Conservation (phyloP, 2,113 vertebrate species). For the Calyptomena viridis region DNA sequence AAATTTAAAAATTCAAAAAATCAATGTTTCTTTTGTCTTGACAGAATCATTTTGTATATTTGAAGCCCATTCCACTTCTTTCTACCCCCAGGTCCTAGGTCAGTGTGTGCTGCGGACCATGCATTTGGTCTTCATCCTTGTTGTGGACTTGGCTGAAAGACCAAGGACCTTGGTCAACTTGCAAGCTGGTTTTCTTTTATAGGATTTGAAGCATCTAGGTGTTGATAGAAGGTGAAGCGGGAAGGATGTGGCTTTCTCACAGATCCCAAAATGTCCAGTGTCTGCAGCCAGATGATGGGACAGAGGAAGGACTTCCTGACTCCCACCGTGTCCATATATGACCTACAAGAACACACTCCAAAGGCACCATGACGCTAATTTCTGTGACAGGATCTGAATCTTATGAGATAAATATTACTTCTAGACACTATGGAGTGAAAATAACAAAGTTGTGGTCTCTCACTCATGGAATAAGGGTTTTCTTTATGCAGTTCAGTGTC, state of each 20-base stretch:
- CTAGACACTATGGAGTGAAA: not conserved
- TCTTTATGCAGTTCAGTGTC: not conserved
- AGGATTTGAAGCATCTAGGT: not conserved
- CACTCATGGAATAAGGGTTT: not conserved
- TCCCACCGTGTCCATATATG: not conserved
- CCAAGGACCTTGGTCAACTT: not conserved
- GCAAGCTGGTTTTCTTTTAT: not conserved
- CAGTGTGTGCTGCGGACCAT: accelerated
- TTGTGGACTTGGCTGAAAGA: not conserved
- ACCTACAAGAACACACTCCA: not conserved
- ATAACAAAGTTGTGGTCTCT: not conserved
- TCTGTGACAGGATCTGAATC: not conserved
- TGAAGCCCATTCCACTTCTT: not conserved
- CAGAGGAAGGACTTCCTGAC: not conserved
- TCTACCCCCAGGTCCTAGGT: accelerated
- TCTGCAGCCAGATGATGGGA: not conserved
- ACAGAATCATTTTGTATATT: not conserved
- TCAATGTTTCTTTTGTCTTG: not conserved
- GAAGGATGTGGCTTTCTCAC: not conserved
- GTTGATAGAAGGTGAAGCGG: not conserved
- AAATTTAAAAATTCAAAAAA: not conserved
- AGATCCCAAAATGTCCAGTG: not conserved
- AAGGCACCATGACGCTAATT: not conserved
- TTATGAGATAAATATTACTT: not conserved
- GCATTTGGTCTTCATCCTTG: not conserved